These are phyloP conservation scores for Pteromalus puparum DNA, from an alignment of 1,140 invertebrate genomes.

Conservation along the genomic window DNA sequence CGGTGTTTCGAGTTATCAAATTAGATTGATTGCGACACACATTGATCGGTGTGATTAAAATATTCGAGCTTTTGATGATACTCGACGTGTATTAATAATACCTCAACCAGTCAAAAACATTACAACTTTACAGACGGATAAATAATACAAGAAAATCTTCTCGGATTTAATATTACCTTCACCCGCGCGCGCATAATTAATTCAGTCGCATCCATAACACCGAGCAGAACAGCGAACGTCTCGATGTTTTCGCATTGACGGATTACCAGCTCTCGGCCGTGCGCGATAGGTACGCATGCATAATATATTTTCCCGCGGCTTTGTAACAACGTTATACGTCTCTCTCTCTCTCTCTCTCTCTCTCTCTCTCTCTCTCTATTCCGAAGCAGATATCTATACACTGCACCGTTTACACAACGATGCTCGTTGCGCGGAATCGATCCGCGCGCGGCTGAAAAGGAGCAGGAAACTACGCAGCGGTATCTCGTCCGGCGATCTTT, in stretches of 20 bases:
- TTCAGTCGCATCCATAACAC: background rate
- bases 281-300: background rate
- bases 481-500: background rate
- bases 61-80: too few species aligned
- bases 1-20: too few species aligned
- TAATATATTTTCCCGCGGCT: background rate
- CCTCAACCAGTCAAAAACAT: too few species aligned
- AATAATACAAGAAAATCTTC: too few species aligned
- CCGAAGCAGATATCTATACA: background rate
- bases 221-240: background rate
- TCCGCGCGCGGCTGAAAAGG: background rate
- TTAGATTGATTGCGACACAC: too few species aligned
- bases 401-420: background rate
- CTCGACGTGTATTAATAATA: too few species aligned
- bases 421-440: background rate
- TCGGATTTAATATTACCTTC: too few species aligned
- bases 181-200: too few species aligned
- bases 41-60: too few species aligned
- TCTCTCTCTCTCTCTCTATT: background rate
- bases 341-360: background rate
- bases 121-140: too few species aligned
- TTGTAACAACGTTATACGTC: background rate
- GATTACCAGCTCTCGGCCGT: background rate
- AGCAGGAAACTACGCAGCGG: background rate
- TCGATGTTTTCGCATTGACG: background rate